These are phyloP conservation scores for Peromyscus melanophrys DNA, from an alignment of 2,797 vertebrate genomes.

Conservation along the genomic window DNA sequence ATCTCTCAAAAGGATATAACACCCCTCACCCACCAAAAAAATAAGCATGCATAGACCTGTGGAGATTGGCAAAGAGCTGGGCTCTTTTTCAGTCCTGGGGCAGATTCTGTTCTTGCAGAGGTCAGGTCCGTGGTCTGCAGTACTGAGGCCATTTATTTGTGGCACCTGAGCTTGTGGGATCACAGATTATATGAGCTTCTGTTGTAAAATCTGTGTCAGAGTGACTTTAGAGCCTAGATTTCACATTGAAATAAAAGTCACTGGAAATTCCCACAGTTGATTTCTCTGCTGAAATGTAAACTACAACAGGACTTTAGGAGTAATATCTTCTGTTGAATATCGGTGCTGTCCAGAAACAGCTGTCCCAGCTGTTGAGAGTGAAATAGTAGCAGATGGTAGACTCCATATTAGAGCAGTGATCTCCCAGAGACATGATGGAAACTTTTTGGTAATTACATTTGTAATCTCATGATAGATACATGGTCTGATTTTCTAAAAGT, in stretches of 20 bases:
- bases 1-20: background rate
- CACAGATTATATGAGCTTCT: background rate
- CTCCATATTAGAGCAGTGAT: background rate
- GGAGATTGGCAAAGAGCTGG: background rate
- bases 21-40: background rate
- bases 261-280: background rate
- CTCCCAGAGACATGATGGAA: background rate
- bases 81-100: background rate
- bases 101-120: background rate
- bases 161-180: no score
- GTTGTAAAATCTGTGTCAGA: background rate
- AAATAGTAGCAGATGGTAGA: background rate
- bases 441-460: background rate
- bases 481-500: slow-evolving; percentile 21
- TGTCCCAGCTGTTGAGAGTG: background rate
- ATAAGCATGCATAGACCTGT: rapidly evolving
- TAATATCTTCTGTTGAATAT: background rate
- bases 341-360: background rate
- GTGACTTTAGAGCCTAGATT: background rate
- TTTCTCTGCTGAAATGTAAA: background rate
- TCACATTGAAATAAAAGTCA: background rate
- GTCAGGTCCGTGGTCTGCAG: background rate
- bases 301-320: background rate
- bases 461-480: background rate
- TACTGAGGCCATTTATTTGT: background rate